Evolutionary conservation across 2,888 invertebrate genomes (phyloP).

Genomic region (Acleris holmiana): DNA sequence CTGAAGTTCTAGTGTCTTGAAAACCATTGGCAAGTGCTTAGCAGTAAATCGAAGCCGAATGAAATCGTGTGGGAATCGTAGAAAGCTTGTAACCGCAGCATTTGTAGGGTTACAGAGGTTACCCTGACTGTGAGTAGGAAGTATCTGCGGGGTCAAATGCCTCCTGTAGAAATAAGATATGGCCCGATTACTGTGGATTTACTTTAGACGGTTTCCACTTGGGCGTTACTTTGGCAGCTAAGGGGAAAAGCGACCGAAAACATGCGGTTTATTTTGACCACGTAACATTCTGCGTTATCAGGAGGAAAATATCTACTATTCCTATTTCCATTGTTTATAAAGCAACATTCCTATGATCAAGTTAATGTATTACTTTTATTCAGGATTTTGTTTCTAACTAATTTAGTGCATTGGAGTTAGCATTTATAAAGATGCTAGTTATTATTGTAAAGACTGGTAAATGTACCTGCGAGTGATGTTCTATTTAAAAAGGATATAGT

Average conservation of each 20-base stretch:
- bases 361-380: too few species aligned
- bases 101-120: conserved; percentile 79
- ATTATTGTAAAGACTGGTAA: too few species aligned
- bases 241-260: neutral
- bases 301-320: too few species aligned
- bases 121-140: conserved; percentile 78
- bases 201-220: conserved; percentile 48
- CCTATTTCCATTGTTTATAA: too few species aligned
- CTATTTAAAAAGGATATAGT: conserved; percentile 96
- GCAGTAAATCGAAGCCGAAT: conserved; percentile 34
- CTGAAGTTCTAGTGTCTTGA: too few species aligned
- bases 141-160: conserved; percentile 80
- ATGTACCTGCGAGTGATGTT: conserved; percentile 25
- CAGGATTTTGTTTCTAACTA: too few species aligned
- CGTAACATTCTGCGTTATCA: too few species aligned
- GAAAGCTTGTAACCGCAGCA: conserved; percentile 69
- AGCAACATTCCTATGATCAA: too few species aligned
- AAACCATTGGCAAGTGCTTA: too few species aligned
- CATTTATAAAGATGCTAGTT: too few species aligned
- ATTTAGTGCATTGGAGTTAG: too few species aligned
- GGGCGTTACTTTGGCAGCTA: conserved; percentile 6
- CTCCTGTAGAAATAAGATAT: conserved; percentile 81
- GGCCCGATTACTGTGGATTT: conserved; percentile 58
- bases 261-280: too few species aligned
- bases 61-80: conserved; percentile 61